These are phyloP conservation scores for Perognathus longimembris DNA, from an alignment of 2,113 vertebrate genomes.

Conservation along the genomic window DNA sequence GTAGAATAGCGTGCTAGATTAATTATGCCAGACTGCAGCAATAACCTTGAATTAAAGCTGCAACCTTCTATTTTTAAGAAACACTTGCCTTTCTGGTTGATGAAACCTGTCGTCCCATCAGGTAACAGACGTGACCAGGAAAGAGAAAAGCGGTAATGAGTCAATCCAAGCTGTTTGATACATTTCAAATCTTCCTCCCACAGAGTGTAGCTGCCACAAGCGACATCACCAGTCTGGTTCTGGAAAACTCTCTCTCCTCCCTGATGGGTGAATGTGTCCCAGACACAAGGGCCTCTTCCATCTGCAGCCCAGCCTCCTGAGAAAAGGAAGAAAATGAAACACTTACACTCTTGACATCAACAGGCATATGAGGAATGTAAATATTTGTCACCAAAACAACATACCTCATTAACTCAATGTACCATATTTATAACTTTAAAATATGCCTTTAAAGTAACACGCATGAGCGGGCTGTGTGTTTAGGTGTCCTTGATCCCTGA, in stretches of 20 bases:
- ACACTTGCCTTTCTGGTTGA: slow-evolving; percentile 96
- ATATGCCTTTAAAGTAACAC: slow-evolving; percentile 70
- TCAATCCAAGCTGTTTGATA: slow-evolving; percentile 96
- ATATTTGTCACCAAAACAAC: slow-evolving; percentile 82
- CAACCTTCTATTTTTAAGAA: slow-evolving; percentile 93
- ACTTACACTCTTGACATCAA: slow-evolving; percentile 83
- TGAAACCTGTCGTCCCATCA: slow-evolving; percentile 92
- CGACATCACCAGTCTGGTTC: slow-evolving; percentile 93
- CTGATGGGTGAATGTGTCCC: slow-evolving; percentile 96
- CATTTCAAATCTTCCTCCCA: slow-evolving; percentile 97
- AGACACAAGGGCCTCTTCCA: slow-evolving; percentile 92
- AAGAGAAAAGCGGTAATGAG: slow-evolving; percentile 96
- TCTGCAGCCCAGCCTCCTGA: slow-evolving; percentile 94
- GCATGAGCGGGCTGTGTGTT: slow-evolving; percentile 63
- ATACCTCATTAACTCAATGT: slow-evolving; percentile 77
- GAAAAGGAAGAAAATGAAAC: slow-evolving; percentile 84
- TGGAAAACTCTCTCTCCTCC: slow-evolving; percentile 92
- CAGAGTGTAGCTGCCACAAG: slow-evolving; percentile 96
- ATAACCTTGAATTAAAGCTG: slow-evolving; percentile 93
- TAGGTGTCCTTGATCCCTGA: slow-evolving; percentile 72
- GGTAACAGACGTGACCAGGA: slow-evolving; percentile 98
- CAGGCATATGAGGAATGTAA: slow-evolving; percentile 83
- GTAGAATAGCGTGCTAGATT: slow-evolving; percentile 87
- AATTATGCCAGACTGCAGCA: slow-evolving; percentile 91
- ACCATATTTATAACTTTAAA: slow-evolving; percentile 75